A percentile compares a stretch with the other conserved stretches of the same genome.
Evolutionary conservation across 2,888 invertebrate genomes (phyloP).

Genomic region (Amiota mariae): DNA sequence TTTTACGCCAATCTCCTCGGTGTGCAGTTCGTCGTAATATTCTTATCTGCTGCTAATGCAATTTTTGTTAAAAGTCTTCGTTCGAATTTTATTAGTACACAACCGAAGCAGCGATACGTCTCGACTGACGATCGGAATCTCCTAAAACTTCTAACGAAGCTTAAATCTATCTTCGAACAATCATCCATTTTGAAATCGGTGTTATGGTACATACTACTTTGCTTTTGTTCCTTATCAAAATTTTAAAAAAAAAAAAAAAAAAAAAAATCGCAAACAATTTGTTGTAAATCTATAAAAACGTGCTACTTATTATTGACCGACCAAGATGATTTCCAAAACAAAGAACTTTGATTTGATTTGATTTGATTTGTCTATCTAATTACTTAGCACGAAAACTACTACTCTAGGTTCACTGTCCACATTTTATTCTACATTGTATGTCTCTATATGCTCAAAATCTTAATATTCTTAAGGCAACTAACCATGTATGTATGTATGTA

Average conservation of each 20-base stretch:
- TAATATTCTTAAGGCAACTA: neutral
- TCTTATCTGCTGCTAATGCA: slow-evolving; percentile 26
- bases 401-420: neutral
- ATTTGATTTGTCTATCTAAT: neutral
- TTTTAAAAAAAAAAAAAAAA: neutral
- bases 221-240: slow-evolving; percentile 15
- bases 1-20: neutral
- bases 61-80: slow-evolving; percentile 9
- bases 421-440: neutral
- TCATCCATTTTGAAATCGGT: neutral
- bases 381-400: neutral
- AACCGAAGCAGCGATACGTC: slow-evolving; percentile 7
- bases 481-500: neutral
- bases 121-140: slow-evolving; percentile 19
- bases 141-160: slow-evolving; percentile 2
- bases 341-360: neutral
- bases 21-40: neutral
- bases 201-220: neutral
- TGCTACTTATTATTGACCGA: neutral
- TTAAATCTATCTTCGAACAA: slow-evolving; percentile 3
- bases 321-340: neutral
- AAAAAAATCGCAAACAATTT: neutral
- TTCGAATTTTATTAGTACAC: neutral
- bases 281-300: slow-evolving; percentile 12
- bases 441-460: slow-evolving; percentile 4